phyloP scores from a whole-genome alignment of 2,797 vertebrate species.

The Oryzias sinensis region DNA sequence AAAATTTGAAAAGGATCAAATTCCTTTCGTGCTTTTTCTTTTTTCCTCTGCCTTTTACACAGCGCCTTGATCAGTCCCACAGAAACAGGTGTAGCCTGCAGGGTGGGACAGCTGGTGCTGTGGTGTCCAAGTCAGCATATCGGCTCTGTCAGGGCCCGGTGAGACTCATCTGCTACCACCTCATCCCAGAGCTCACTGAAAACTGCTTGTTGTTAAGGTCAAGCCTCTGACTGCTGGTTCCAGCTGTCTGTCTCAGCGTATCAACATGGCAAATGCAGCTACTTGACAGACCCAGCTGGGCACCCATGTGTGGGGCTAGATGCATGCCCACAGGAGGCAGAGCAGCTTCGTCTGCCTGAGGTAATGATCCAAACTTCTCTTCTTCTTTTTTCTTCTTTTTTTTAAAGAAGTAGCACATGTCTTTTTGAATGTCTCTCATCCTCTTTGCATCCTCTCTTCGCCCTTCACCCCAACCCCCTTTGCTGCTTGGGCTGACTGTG shows the following conservation, averaged over 20 bases:
- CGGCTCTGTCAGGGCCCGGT: conserved; percentile 8
- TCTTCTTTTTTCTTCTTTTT: too few species aligned
- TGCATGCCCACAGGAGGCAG: conserved; percentile 27
- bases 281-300: conserved; percentile 15
- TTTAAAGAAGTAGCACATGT: not conserved
- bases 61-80: not conserved
- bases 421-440: conserved; percentile 15
- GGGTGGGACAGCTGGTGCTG: conserved; percentile 54
- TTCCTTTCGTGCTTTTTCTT: not conserved
- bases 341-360: conserved; percentile 14
- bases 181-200: not conserved
- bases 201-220: conserved; percentile 20
- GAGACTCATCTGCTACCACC: not conserved
- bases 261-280: conserved; percentile 6
- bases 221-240: conserved; percentile 17
- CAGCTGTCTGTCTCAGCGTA: conserved; percentile 3
- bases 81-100: conserved; percentile 52
- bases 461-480: conserved; percentile 2
- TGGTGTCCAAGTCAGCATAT: conserved; percentile 39
- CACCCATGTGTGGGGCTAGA: conserved; percentile 21
- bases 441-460: conserved; percentile 8
- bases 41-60: conserved; percentile 2
- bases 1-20: not conserved
- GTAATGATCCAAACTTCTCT: conserved; percentile 37
- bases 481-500: conserved; percentile 38